These are phyloP conservation scores for Hippocampus abdominalis DNA, from an alignment of 2,113 vertebrate species.

Conservation along the genomic window DNA sequence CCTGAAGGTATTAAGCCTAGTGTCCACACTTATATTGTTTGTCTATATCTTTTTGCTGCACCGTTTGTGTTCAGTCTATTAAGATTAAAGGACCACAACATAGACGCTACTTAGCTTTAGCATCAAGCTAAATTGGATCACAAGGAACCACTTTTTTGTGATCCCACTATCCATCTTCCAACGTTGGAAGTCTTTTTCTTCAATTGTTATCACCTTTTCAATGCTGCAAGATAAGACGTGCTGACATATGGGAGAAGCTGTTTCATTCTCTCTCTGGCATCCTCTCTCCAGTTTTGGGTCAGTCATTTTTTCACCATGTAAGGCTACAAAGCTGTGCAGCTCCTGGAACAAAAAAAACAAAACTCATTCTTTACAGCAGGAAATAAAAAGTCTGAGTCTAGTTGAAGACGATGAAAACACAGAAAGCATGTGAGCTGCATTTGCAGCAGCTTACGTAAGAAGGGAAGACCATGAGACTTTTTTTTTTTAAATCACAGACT, in stretches of 20 bases:
- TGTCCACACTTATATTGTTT: too few relatives aligned
- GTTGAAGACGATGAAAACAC: neutral
- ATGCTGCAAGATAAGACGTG: neutral
- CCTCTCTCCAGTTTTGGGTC: conserved; percentile 14
- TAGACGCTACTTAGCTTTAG: too few relatives aligned
- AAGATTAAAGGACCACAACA: too few relatives aligned
- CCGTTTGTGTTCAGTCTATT: too few relatives aligned
- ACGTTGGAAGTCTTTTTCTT: too few relatives aligned
- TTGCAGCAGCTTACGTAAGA: neutral
- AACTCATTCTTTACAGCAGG: conserved; percentile 9
- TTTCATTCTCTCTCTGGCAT: conserved; percentile 26
- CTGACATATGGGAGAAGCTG: neutral
- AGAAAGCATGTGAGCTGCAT: neutral
- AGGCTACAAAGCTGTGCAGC: conserved; percentile 38
- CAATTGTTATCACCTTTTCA: neutral
- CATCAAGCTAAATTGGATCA: too few relatives aligned
- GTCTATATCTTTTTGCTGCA: too few relatives aligned
- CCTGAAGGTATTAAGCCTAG: too few relatives aligned
- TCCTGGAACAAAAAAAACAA: conserved; percentile 1
- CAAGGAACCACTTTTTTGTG: too few relatives aligned
- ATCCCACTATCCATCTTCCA: too few relatives aligned
- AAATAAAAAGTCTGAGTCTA: neutral
- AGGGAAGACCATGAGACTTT: neutral
- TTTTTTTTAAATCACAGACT: neutral
- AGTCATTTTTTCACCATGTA: conserved; percentile 57